Evolutionary conservation across 2,797 vertebrate genomes (phyloP), one percentile per base, ranked within the genome.

Genomic region (Acomys russatus): DNA sequence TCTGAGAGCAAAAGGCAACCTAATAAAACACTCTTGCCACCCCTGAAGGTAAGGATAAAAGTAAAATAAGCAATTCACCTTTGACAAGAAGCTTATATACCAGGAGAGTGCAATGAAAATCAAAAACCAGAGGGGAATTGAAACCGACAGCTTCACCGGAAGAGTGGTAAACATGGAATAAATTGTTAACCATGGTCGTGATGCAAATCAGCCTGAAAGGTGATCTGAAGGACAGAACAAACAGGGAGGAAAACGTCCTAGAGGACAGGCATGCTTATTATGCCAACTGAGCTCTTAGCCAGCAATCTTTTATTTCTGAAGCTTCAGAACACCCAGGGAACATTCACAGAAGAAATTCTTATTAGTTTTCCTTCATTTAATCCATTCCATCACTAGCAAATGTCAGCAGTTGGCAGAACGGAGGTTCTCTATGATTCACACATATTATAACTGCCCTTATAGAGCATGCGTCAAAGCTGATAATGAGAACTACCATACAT

Each of bases 131-230:
- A 92, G 77, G 94, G 95, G 94, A 96, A 97, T 2, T 97, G 78
- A 96, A 97, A 91, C 76, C 90, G 95, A 95, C 95, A 96, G 87
- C 94, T 96, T 96, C 95, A 79, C 78, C 86, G 84, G 76, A 95
- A 96, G 88, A 95, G 87, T 61, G 85, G 97, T 97, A 98, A 98
- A 98, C 97, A 97, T 54, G 63, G 92, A 97, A 96, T 89, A 97
- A 97, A 98, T 73, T 96, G 96, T 94, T 94, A 97, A 92, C 89
- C 92, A 95, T 54, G 94, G 95, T 63, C 11, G 0, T 68, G 92
- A 97, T 97, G 94, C 94, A 97, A 97, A 98, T 97, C 77, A 98
- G 93, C 89, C 87, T 92, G 94, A 95, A 97, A 97, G 97, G 96
- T 97, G 96, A 97, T 66, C 35, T 95, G 94, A 98, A 98, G 97